Conservation (phyloP, 1,140 invertebrate species). For the Onthophagus taurus region DNA sequence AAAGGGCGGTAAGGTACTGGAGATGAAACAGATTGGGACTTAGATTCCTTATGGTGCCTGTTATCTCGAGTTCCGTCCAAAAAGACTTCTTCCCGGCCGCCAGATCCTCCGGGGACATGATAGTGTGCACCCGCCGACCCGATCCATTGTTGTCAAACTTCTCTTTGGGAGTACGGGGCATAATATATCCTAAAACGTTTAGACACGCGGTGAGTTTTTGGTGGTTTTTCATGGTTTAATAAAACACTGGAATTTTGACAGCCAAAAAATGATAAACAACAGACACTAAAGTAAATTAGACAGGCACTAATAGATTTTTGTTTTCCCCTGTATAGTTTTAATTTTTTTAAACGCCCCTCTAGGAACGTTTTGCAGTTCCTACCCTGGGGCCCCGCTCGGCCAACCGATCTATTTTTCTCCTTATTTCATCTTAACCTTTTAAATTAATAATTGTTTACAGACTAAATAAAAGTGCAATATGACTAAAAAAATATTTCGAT, state of each 20-base stretch:
- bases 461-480: slow-evolving; percentile 1
- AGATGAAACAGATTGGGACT: slow-evolving; percentile 85
- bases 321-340: no score
- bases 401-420: background rate
- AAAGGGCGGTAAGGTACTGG: slow-evolving; percentile 83
- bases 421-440: background rate
- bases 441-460: slow-evolving; percentile 1
- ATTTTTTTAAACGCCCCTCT: no score
- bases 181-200: slow-evolving; percentile 44
- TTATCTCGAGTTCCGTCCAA: slow-evolving; percentile 50
- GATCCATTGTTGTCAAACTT: slow-evolving; percentile 40
- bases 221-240: slow-evolving; percentile 5
- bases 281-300: slow-evolving; percentile 4
- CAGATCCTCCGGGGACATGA: slow-evolving; percentile 86
- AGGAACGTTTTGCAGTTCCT: no score
- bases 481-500: background rate
- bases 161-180: slow-evolving; percentile 55
- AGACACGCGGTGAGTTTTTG: slow-evolving; percentile 7
- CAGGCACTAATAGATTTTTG: no score
- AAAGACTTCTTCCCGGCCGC: slow-evolving; percentile 83
- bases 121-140: slow-evolving; percentile 70
- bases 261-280: slow-evolving; percentile 7
- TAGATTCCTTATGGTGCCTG: slow-evolving; percentile 85
- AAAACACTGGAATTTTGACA: slow-evolving; percentile 15
- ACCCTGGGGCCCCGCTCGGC: background rate